Conservation (phyloP, 2,888 invertebrate species). For the Xestia xanthographa region DNA sequence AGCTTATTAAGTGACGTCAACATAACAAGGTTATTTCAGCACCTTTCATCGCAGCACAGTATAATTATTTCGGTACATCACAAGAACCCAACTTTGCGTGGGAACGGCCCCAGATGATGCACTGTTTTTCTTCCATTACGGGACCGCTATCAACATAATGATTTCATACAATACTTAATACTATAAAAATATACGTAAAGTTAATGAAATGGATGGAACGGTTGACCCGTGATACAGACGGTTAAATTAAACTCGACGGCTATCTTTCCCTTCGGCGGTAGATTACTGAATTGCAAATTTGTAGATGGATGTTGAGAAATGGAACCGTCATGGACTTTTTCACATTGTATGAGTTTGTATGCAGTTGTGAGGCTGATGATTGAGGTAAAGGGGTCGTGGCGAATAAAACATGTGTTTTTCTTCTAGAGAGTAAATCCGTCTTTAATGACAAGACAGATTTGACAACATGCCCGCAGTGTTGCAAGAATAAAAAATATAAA, state of each 20-base stretch:
- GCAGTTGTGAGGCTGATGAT: too few relatives aligned
- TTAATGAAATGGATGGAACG: constrained; percentile 61
- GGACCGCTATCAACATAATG: constrained; percentile 45
- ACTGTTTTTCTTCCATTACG: constrained; percentile 59
- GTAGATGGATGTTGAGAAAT: constrained; percentile 63
- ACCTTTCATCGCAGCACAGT: constrained; percentile 16
- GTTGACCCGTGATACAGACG: constrained; percentile 65
- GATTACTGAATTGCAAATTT: constrained; percentile 83
- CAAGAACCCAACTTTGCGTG: constrained; percentile 45
- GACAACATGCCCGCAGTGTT: too few relatives aligned
- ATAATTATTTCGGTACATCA: constrained; percentile 42
- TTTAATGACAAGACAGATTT: too few relatives aligned
- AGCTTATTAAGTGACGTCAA: constrained; percentile 10
- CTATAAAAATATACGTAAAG: constrained; percentile 53
- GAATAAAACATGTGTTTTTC: too few relatives aligned
- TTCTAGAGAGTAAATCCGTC: too few relatives aligned
- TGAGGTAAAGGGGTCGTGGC: too few relatives aligned
- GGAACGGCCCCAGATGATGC: constrained; percentile 56
- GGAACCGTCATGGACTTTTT: constrained; percentile 58
- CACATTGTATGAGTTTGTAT: too few relatives aligned
- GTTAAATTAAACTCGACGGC: constrained; percentile 74
- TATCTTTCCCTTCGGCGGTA: constrained; percentile 75
- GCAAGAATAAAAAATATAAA: too few relatives aligned
- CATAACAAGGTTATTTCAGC: constrained; percentile 20
- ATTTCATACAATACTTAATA: constrained; percentile 58